Evolutionary conservation across 2,888 invertebrate species (phyloP).

Genomic region (Heteromurus nitidus): DNA sequence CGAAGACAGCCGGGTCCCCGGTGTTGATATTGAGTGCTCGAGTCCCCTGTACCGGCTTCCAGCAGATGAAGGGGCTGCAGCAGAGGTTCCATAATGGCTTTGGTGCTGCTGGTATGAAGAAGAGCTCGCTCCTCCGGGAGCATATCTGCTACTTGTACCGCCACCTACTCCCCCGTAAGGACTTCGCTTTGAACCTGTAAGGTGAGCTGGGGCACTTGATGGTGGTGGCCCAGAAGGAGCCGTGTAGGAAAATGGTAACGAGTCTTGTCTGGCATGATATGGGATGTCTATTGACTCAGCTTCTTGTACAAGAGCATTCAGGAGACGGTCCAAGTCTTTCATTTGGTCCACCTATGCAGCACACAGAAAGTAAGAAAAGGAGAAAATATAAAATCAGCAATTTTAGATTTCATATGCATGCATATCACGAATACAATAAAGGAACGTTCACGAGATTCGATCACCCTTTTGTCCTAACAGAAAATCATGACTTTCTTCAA

Average conservation of each 20-base stretch:
- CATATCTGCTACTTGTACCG: conserved; percentile 32
- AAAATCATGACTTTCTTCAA: no score
- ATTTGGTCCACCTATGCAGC: conserved; percentile 70
- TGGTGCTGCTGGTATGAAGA: conserved; percentile 36
- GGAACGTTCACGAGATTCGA: no score
- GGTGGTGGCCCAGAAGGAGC: conserved; percentile 54
- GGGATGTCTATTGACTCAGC: conserved; percentile 77
- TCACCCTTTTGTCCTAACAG: no score
- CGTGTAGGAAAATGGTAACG: conserved; percentile 89
- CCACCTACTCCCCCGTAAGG: conserved; percentile 46
- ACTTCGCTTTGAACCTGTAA: conserved; percentile 51
- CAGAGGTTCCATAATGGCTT: conserved; percentile 51
- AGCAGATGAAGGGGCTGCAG: conserved; percentile 18
- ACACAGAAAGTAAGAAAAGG: conserved; percentile 21
- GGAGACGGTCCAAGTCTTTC: conserved; percentile 73
- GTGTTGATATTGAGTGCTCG: conserved; percentile 41
- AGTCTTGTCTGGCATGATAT: conserved; percentile 93
- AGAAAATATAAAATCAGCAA: conserved; percentile 15
- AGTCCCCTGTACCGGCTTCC: conserved; percentile 47
- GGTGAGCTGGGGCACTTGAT: conserved; percentile 49
- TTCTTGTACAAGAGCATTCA: conserved; percentile 72
- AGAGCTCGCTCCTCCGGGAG: conserved; percentile 23
- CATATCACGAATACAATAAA: no score
- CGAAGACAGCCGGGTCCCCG: conserved; percentile 44
- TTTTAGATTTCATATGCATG: background rate